phyloP scores from a whole-genome alignment of 2,113 vertebrate species.

The Zootoca vivipara region DNA sequence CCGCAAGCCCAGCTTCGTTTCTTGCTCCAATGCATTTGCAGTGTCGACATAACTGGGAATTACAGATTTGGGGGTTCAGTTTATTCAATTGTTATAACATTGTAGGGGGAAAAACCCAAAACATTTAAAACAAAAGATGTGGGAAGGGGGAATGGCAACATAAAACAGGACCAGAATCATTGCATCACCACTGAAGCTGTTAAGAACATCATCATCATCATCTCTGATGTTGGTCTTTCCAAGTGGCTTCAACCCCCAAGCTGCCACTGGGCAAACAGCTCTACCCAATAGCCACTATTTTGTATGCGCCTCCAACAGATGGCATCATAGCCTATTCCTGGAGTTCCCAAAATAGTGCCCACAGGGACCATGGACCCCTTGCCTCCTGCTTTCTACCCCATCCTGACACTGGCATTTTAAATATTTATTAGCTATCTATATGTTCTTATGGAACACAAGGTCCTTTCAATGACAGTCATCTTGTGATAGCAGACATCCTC shows the following conservation, averaged over 20 bases:
- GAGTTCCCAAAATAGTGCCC: too few relatives aligned
- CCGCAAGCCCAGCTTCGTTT: conserved; percentile 81
- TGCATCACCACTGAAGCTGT: neutral
- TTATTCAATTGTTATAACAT: neutral
- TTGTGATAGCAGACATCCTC: neutral
- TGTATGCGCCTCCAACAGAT: too few relatives aligned
- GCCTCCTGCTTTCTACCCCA: too few relatives aligned
- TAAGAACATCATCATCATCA: too few relatives aligned
- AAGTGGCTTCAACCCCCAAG: neutral
- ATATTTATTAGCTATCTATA: too few relatives aligned
- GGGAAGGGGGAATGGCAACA: neutral
- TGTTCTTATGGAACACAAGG: too few relatives aligned
- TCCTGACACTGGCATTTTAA: too few relatives aligned
- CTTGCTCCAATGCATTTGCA: conserved; percentile 87
- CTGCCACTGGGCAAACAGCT: neutral
- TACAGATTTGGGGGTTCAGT: conserved; percentile 24
- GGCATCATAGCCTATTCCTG: too few relatives aligned
- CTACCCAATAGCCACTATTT: neutral
- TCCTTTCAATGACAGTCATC: neutral
- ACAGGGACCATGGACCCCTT: too few relatives aligned
- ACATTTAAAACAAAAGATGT: too few relatives aligned
- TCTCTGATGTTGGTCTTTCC: neutral
- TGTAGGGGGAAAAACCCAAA: too few relatives aligned
- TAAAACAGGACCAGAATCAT: neutral
- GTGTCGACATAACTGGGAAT: conserved; percentile 84